Evolutionary conservation across 1,140 invertebrate species (phyloP).

Genomic region (Lepeophtheirus salmonis): DNA sequence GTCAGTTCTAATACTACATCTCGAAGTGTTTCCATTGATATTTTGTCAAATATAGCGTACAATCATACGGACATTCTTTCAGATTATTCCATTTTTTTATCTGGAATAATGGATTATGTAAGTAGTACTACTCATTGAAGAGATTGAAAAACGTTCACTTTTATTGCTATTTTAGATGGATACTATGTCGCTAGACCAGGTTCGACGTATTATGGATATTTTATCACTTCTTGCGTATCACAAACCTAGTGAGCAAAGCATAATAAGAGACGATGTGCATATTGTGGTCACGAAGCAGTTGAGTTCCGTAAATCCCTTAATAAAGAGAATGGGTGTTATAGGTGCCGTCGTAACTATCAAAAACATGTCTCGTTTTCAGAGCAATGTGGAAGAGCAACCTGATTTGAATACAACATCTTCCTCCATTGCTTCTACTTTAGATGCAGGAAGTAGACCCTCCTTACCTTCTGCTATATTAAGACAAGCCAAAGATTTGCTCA

Average conservation of each 20-base stretch:
- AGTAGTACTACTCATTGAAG: background rate
- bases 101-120: slow-evolving; percentile 9
- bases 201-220: slow-evolving; percentile 20
- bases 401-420: background rate
- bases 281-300: slow-evolving; percentile 21
- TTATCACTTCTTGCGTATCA: slow-evolving; percentile 20
- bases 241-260: slow-evolving; percentile 12
- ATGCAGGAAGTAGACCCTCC: background rate
- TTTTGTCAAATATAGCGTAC: background rate
- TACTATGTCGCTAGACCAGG: slow-evolving; percentile 19
- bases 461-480: background rate
- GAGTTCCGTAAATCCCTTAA: background rate
- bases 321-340: slow-evolving; percentile 7
- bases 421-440: background rate
- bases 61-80: background rate
- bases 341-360: slow-evolving; percentile 12
- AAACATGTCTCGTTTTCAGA: slow-evolving; percentile 5
- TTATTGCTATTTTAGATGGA: slow-evolving; percentile 12
- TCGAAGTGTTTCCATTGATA: background rate
- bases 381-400: background rate
- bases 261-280: slow-evolving; percentile 20
- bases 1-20: background rate
- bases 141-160: background rate
- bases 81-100: slow-evolving; percentile 4
- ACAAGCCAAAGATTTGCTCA: background rate